Percentiles rank a stretch among this genome's conserved stretches.
Evolutionary conservation across 2,797 vertebrate species (phyloP).

Genomic region (Karalla daura): DNA sequence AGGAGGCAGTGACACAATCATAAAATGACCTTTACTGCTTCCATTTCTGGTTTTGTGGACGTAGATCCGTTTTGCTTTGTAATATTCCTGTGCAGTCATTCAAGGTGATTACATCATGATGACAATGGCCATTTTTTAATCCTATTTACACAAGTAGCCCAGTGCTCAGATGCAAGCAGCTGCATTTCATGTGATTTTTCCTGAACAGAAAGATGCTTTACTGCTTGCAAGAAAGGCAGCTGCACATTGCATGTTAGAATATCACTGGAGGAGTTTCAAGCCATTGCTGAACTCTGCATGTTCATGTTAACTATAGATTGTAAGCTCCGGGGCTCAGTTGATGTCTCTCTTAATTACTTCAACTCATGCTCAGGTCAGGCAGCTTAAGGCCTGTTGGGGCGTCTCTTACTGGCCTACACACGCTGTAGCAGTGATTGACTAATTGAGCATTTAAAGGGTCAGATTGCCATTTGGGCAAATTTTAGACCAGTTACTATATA

Average conservation of each 20-base stretch:
- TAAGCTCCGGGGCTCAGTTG: conserved; percentile 26
- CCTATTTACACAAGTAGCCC: too few relatives aligned
- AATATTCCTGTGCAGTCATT: not conserved
- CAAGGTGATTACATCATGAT: not conserved
- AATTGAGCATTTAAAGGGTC: conserved; percentile 49
- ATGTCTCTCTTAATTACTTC: conserved; percentile 54
- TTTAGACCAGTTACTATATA: conserved; percentile 24
- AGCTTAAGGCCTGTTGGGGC: conserved; percentile 41
- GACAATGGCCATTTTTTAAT: conserved; percentile 1
- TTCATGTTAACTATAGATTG: conserved; percentile 16
- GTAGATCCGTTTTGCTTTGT: conserved; percentile 11
- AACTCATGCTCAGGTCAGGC: conserved; percentile 45
- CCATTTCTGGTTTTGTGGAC: not conserved
- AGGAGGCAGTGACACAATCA: not conserved
- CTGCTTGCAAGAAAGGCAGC: conserved; percentile 3
- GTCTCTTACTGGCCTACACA: conserved; percentile 7
- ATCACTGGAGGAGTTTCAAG: conserved; percentile 7
- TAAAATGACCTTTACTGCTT: conserved; percentile 7
- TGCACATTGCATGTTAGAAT: not conserved
- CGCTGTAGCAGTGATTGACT: conserved; percentile 13
- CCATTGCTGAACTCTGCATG: conserved; percentile 3
- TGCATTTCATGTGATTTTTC: conserved; percentile 14
- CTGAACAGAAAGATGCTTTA: conserved; percentile 4
- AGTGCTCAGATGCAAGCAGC: too few relatives aligned
- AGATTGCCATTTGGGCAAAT: conserved; percentile 37